These are phyloP conservation scores for Arctia plantaginis DNA, from an alignment of 2,888 invertebrate species.

Conservation along the genomic window DNA sequence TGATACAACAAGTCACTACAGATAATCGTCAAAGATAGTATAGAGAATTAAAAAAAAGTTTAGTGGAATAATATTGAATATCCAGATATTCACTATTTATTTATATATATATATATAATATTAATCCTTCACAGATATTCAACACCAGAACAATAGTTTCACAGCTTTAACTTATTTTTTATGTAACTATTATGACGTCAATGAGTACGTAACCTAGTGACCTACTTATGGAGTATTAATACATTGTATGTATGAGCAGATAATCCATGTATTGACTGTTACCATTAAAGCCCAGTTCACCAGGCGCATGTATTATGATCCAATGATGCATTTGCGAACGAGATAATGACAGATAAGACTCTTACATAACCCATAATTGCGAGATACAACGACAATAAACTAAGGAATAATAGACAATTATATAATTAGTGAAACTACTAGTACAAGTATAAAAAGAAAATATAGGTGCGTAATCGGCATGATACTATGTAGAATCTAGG, in stretches of 20 bases:
- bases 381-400: constrained; percentile 63
- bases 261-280: constrained; percentile 45
- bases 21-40: background rate
- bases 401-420: constrained; percentile 64
- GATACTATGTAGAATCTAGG: constrained; percentile 36
- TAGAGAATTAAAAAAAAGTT: too few relatives aligned
- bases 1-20: constrained; percentile 16
- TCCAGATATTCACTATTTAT: too few relatives aligned
- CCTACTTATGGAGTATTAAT: constrained; percentile 60
- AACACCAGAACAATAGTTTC: constrained; percentile 46
- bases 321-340: constrained; percentile 46
- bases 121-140: constrained; percentile 35
- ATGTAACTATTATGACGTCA: constrained; percentile 57
- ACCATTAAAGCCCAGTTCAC: constrained; percentile 46
- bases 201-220: constrained; percentile 60
- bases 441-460: constrained; percentile 75
- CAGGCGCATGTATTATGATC: constrained; percentile 40
- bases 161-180: constrained; percentile 45
- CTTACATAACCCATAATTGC: constrained; percentile 61
- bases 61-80: too few relatives aligned
- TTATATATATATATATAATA: constrained; percentile 22
- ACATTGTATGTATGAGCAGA: constrained; percentile 55
- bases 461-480: constrained; percentile 58
- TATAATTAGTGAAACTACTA: constrained; percentile 68
- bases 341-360: constrained; percentile 57